Percentiles rank a stretch among this genome's conserved stretches.
phyloP scores from a whole-genome alignment of 2,797 vertebrate species.

The Zenarchopterus dispar region DNA sequence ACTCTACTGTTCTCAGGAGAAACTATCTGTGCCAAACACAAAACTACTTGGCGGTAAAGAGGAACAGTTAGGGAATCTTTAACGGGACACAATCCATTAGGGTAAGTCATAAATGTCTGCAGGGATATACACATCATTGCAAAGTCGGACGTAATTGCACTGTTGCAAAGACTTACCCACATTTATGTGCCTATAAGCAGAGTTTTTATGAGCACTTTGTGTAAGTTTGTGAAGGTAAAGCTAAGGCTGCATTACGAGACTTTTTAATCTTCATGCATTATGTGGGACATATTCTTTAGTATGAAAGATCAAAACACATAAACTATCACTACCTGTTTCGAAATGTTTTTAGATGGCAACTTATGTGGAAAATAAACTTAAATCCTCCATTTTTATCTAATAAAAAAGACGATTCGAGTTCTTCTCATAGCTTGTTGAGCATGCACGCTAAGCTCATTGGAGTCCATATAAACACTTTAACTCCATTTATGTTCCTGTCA shows the following conservation, averaged over 20 bases:
- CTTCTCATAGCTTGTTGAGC: slow-evolving; percentile 15
- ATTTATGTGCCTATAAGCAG: slow-evolving; percentile 61
- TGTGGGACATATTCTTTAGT: slow-evolving; percentile 3
- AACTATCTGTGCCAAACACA: slow-evolving; percentile 62
- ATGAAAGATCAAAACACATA: slow-evolving; percentile 12
- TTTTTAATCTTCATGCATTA: slow-evolving; percentile 23
- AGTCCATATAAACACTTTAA: slow-evolving; percentile 44
- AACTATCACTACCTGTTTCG: not conserved
- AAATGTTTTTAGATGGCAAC: not conserved
- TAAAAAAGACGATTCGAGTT: not conserved
- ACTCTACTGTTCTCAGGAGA: slow-evolving; percentile 64
- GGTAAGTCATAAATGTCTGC: slow-evolving; percentile 72
- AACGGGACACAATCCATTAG: slow-evolving; percentile 75
- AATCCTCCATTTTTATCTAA: not conserved
- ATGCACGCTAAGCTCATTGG: slow-evolving; percentile 47
- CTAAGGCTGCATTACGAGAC: slow-evolving; percentile 13
- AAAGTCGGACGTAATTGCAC: slow-evolving; percentile 58
- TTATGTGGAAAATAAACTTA: too few relatives aligned
- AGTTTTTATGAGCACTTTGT: slow-evolving; percentile 66
- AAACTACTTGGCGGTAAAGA: slow-evolving; percentile 71
- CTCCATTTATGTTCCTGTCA: slow-evolving; percentile 64
- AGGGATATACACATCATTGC: slow-evolving; percentile 69
- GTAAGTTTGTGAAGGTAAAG: slow-evolving; percentile 58
- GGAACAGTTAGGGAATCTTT: slow-evolving; percentile 72
- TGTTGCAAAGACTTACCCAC: slow-evolving; percentile 60